Conservation (phyloP, 1,140 invertebrate genomes). For the Neodiprion fabricii region DNA sequence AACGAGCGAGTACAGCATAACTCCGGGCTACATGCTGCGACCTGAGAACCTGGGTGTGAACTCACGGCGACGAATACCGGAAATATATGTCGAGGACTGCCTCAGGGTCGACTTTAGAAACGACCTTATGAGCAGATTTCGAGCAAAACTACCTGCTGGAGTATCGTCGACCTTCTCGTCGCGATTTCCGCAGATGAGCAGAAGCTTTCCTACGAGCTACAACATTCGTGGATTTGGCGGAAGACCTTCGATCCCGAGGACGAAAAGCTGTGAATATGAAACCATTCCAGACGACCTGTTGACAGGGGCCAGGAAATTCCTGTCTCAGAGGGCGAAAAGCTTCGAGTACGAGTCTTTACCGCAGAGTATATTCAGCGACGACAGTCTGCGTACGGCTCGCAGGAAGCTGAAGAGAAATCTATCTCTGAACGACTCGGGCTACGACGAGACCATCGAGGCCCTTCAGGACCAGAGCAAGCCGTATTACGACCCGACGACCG, state of each 20-base stretch:
- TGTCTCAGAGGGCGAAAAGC: slow-evolving; percentile 49
- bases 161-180: neutral
- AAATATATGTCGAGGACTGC: slow-evolving; percentile 56
- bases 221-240: neutral
- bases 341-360: slow-evolving; percentile 56
- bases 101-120: slow-evolving; percentile 51
- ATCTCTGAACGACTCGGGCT: slow-evolving; percentile 51
- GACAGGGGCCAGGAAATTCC: slow-evolving; percentile 12
- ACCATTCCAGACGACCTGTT: neutral
- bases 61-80: slow-evolving; percentile 47
- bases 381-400: slow-evolving; percentile 56
- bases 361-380: slow-evolving; percentile 60
- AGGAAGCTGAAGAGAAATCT: slow-evolving; percentile 56
- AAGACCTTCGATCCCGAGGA: neutral
- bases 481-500: slow-evolving; percentile 55
- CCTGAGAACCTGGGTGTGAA: slow-evolving; percentile 40
- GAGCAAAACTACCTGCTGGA: neutral
- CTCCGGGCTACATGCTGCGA: slow-evolving; percentile 49
- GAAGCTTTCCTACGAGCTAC: neutral
- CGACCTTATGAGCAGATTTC: slow-evolving; percentile 48
- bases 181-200: neutral
- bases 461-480: slow-evolving; percentile 56
- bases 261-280: slow-evolving; percentile 8
- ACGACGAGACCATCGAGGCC: slow-evolving; percentile 54
- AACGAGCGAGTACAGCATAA: slow-evolving; percentile 55